phyloP scores from a whole-genome alignment of 2,113 vertebrate genomes.

The Sphyrna mokarran region DNA sequence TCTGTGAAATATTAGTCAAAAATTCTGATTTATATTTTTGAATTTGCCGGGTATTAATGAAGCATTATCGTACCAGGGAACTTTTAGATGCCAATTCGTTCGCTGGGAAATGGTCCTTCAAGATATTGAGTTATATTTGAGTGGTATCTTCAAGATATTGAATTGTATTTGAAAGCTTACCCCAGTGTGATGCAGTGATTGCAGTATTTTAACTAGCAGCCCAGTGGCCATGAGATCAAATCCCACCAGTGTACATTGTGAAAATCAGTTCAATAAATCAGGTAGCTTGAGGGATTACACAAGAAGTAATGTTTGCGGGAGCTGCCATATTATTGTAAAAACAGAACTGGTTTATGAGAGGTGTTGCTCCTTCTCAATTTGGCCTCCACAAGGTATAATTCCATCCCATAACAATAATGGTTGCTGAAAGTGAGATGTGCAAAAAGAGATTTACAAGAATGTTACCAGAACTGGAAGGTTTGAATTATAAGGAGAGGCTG shows the following conservation, averaged over 20 bases:
- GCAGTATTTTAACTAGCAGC: not conserved
- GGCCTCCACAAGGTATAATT: not conserved
- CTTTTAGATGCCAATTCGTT: not conserved
- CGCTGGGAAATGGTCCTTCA: not conserved
- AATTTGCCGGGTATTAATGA: not conserved
- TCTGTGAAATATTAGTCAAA: not conserved
- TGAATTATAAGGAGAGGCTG: too few relatives aligned
- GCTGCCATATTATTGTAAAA: not conserved
- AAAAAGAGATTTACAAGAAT: too few relatives aligned
- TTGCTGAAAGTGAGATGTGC: not conserved
- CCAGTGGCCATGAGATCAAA: not conserved
- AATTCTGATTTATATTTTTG: not conserved
- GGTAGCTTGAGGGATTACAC: not conserved
- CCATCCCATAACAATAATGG: not conserved
- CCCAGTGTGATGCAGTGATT: not conserved
- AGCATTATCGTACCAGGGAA: not conserved
- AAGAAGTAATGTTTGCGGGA: not conserved
- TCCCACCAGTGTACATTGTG: not conserved
- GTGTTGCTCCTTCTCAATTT: not conserved
- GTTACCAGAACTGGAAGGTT: too few relatives aligned
- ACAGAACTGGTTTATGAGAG: not conserved
- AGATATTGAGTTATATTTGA: not conserved
- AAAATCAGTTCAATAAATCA: conserved; percentile 1
- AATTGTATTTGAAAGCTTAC: not conserved
- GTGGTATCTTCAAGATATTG: not conserved